Evolutionary conservation across 2,113 vertebrate species (phyloP).

Genomic region (Sebastes schlegelii): DNA sequence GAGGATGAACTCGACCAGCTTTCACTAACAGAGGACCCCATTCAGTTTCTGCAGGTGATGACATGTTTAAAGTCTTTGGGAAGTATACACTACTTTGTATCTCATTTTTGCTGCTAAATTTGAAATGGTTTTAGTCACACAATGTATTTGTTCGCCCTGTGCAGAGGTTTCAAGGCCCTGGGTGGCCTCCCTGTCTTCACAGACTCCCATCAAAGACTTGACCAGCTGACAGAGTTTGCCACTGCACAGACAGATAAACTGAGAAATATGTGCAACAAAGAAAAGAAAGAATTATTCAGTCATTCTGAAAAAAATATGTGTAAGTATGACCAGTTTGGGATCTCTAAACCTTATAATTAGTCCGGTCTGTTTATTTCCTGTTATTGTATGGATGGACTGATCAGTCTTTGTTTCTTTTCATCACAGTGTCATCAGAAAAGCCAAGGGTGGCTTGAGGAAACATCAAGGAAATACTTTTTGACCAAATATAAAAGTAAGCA

Average conservation of each 20-base stretch:
- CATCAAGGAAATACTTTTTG: background rate
- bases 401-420: background rate
- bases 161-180: conserved; percentile 49
- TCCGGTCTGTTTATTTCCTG: background rate
- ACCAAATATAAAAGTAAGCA: background rate
- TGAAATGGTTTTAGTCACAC: background rate
- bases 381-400: background rate
- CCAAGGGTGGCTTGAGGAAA: background rate
- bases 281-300: background rate
- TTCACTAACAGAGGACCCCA: conserved; percentile 58
- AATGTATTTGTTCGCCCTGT: accelerated
- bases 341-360: background rate
- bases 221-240: conserved; percentile 14
- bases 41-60: conserved; percentile 70
- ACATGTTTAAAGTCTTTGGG: background rate
- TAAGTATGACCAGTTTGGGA: conserved; percentile 4
- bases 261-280: conserved; percentile 12
- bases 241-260: conserved; percentile 41
- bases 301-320: background rate
- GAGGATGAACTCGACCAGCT: conserved; percentile 56
- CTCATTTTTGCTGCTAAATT: background rate
- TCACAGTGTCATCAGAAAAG: background rate
- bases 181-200: conserved; percentile 11
- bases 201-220: background rate
- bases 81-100: background rate